Evolutionary conservation across 1,140 invertebrate species (phyloP), one percentile per base, ranked within the genome.

Genomic region (Agrilus planipennis): DNA sequence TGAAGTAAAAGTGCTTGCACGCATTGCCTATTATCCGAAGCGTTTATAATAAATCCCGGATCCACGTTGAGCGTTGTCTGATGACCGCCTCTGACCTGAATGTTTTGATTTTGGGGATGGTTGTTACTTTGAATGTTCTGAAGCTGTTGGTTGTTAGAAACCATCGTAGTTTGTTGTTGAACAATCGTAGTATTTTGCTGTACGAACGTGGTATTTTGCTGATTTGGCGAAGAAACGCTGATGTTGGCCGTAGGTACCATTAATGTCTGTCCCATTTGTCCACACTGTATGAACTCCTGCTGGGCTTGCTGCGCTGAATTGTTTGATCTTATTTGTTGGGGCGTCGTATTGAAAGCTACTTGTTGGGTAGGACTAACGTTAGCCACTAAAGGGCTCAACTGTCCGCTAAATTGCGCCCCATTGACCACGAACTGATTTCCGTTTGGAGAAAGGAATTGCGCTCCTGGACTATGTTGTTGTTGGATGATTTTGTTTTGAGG

Each of bases 351-450:
- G 46, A 80, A 80, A 0, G 76, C 74, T 3, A 61, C 75, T 48
- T 74, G 73, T 46, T 76, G 77, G 34, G 74, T 76, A 0, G 79
- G 79, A 59, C 77, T 82, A 2, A 84, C 71, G 49, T 75, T 82
- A 0, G 80, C 76, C 0, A 84, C 70, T 31, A 84, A 67, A 2
- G 82, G 84, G 63, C 82, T 87, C 10, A 88, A 47, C 52, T 87
- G 83, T 1, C 84, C 83, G 23, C 78, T 79, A 45, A 81, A 80
- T 52, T 74, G 73, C 4, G 81, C 75, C 15, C 80, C 79, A 42
- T 80, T 82, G 20, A 84, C 73, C 41, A 82, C 67, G 46, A 83
- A 79, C 54, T 83, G 80, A 1, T 72, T 65, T 27, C 71, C 73
- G 48, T 79, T 84, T 0, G 80, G 79, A 2, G 80, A 84, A 4